Evolutionary conservation across 2,888 invertebrate genomes (phyloP), one percentile per base, ranked within the genome.

Genomic region (Augochlorella aurata): DNA sequence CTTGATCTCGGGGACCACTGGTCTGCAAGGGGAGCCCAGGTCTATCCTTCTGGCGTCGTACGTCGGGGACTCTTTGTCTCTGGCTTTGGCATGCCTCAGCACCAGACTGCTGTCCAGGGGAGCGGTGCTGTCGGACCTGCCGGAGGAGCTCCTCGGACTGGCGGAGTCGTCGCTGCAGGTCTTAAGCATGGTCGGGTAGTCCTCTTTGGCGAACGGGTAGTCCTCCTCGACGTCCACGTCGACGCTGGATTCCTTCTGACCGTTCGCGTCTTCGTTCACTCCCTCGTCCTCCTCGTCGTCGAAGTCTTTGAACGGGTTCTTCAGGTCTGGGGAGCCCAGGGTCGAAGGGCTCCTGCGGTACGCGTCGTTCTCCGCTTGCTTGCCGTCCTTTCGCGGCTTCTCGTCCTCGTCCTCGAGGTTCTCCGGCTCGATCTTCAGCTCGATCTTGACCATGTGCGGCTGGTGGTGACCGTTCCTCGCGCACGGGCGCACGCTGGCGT

Each of bases 361-460:
- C 5, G 79, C 38, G 38, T 75, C 54, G 10, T 29, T n/a, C 10
- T 54, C 52, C 24, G n/a, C 9, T 0, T 75, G 61, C 29, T 67
- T 63, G 18, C 21, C 29, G 18, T 77, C 50, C 18, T 73, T 50
- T 70, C 69, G 65, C 1, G 38, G 3, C 24, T 58, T 52, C 50
- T 74, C 69, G 24, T 79, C 78, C 68, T 77, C 84, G 45, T 81
- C 84, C 78, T 83, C 87, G 68, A 77, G 80, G 58, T 82, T 84
- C 74, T 85, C 88, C 78, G 88, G 82, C 70, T 88, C 89, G 77
- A 90, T 89, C 73, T 95, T 95, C 1, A 95, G 94, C 76, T 95
- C 95, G 76, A 95, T 95, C 78, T 94, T 92, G 80, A 94, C 94
- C 0, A 95, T 95, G 80, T 63, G 63, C 29, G 95, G 21, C 94